These are phyloP conservation scores for Bombus affinis DNA, from an alignment of 1,140 invertebrate genomes.

Conservation along the genomic window DNA sequence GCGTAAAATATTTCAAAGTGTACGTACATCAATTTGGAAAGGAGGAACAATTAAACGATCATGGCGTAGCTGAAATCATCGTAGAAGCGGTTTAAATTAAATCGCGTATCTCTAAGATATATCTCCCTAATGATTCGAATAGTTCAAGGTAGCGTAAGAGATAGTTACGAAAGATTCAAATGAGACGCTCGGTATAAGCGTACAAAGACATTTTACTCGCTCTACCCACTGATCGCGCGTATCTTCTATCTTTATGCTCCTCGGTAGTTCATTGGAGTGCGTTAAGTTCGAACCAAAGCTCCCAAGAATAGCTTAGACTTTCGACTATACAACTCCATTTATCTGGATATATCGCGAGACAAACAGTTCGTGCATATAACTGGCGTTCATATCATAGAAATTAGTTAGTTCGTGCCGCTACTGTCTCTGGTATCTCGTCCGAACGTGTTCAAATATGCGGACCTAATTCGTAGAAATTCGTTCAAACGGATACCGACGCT, in stretches of 20 bases:
- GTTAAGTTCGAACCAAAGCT: not conserved
- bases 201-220: not conserved
- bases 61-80: too few species aligned
- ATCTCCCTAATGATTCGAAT: not conserved
- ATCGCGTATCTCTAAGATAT: not conserved
- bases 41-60: not conserved
- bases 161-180: not conserved
- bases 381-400: not conserved
- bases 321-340: not conserved
- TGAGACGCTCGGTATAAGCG: not conserved
- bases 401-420: not conserved
- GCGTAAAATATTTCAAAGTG: not conserved
- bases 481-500: not conserved
- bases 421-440: not conserved
- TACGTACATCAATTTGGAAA: not conserved
- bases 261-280: not conserved
- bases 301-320: not conserved
- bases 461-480: not conserved
- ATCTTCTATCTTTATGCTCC: not conserved
- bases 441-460: not conserved
- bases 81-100: not conserved
- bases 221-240: not conserved
- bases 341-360: not conserved
- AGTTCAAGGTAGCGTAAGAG: not conserved
- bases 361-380: not conserved